These are phyloP conservation scores for Platycheirus rosarum DNA, from an alignment of 2,888 invertebrate genomes.

Conservation along the genomic window DNA sequence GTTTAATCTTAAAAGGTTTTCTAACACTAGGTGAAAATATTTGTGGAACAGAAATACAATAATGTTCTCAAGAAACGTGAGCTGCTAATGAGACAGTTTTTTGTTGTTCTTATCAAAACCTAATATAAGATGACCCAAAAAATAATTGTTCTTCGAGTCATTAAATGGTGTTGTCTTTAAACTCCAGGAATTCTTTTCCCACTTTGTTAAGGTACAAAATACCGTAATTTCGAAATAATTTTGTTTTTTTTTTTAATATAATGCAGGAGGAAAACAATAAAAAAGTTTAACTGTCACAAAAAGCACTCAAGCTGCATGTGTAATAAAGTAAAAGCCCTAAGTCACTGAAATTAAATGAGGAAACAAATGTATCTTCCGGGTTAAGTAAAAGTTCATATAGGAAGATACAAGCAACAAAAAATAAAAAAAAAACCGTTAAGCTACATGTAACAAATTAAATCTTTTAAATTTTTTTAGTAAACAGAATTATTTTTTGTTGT, in stretches of 20 bases:
- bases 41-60: no score
- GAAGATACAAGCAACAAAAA: not conserved
- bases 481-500: no score
- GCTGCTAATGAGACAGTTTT: no score
- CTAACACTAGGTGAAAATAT: no score
- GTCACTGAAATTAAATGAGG: not conserved
- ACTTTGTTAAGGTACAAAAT: not conserved
- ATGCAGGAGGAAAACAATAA: not conserved
- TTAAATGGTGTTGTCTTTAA: not conserved
- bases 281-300: not conserved
- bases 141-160: not conserved
- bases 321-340: no score
- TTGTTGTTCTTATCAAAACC: not conserved
- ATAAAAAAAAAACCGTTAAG: not conserved
- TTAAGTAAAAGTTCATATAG: not conserved
- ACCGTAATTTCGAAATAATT: conserved; percentile 2
- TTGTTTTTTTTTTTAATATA: not conserved
- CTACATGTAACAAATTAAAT: not conserved
- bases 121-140: not conserved
- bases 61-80: no score
- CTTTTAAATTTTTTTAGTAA: not conserved
- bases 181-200: not conserved
- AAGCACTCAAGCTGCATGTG: conserved; percentile 13
- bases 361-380: conserved; percentile 15
- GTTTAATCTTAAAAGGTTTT: no score